These are phyloP conservation scores for Strix occidentalis DNA, from an alignment of 2,797 vertebrate genomes.

Conservation along the genomic window DNA sequence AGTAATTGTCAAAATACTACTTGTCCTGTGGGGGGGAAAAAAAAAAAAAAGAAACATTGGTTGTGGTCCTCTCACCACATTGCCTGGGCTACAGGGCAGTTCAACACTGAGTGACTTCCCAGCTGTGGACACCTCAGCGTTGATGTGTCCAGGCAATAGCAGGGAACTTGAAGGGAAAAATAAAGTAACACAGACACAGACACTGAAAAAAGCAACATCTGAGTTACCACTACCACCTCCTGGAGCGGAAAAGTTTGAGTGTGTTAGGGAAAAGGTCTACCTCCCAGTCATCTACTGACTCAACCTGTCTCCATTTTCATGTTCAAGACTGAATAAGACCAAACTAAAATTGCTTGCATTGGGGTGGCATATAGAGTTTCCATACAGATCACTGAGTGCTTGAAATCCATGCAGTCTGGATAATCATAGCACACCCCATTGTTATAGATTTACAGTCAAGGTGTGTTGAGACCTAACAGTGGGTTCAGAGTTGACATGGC, in stretches of 20 bases:
- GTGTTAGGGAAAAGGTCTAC: background rate
- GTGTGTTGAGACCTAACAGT: background rate
- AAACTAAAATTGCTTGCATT: background rate
- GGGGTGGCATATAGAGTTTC: background rate
- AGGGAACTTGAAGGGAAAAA: background rate
- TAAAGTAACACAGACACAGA: background rate
- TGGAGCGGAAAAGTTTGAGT: background rate
- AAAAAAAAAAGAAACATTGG: background rate
- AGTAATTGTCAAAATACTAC: background rate
- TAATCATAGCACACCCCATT: background rate
- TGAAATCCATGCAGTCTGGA: background rate
- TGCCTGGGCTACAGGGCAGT: background rate
- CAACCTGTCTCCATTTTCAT: background rate
- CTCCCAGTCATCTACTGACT: slow-evolving; percentile 22
- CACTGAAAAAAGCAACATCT: slow-evolving; percentile 20
- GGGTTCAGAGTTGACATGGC: background rate
- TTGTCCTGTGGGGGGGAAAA: background rate
- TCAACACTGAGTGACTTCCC: background rate
- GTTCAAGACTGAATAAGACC: background rate
- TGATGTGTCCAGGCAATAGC: background rate
- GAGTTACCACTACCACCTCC: background rate
- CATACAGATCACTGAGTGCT: background rate
- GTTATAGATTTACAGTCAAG: background rate
- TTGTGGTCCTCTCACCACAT: background rate
- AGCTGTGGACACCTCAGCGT: background rate